phyloP scores from a whole-genome alignment of 2,113 vertebrate species.

The Circaetus gallicus region DNA sequence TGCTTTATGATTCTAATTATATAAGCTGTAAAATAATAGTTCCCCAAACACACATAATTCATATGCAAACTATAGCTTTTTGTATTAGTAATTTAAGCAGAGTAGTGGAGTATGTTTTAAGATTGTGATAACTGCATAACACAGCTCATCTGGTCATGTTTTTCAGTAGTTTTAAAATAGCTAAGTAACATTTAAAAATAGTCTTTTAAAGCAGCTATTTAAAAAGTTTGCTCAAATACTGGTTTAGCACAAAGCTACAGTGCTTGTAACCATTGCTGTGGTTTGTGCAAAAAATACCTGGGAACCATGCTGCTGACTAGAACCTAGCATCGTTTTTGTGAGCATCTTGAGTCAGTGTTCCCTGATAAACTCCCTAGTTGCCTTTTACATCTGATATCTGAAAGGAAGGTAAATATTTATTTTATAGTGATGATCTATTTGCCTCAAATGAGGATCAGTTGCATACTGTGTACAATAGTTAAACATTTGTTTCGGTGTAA shows the following conservation, averaged over 20 bases:
- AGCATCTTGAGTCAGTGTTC: neutral
- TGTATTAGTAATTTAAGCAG: neutral
- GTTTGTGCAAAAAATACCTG: neutral
- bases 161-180: neutral
- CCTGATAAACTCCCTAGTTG: neutral
- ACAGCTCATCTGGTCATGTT: neutral
- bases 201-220: neutral
- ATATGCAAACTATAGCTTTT: neutral
- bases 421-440: neutral
- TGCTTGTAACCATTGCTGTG: neutral
- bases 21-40: neutral
- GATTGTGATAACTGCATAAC: neutral
- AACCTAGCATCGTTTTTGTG: neutral
- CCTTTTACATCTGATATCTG: neutral
- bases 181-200: neutral
- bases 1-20: neutral
- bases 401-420: neutral
- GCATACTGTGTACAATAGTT: neutral
- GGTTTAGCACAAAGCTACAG: neutral
- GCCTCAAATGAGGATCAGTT: neutral
- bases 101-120: neutral
- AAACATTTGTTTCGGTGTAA: neutral
- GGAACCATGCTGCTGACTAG: neutral
- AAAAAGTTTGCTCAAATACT: neutral
- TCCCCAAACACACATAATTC: neutral